Evolutionary conservation across 2,113 vertebrate genomes (phyloP), one percentile per base, ranked within the genome.

Genomic region (Junco hyemalis): DNA sequence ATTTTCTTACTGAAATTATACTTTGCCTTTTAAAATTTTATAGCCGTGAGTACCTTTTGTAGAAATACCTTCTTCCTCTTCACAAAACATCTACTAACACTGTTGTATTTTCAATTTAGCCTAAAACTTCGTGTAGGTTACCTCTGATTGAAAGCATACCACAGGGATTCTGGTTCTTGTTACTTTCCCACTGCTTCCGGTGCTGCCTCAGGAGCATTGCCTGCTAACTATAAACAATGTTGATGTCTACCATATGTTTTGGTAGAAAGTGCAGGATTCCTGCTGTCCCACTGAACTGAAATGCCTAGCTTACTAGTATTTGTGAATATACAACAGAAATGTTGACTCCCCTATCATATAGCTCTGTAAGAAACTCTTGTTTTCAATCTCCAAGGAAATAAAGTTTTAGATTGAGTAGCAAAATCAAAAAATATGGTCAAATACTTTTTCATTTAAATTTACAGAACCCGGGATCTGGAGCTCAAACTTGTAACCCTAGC

Each of bases 181-280:
- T 97, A 81, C 86, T 92, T 96, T 88, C 76, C 76, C 1, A 5
- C 80, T 93, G 95, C 82, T 97, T 97, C 95, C 92, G 80, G 95
- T 96, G 92, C 83, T 96, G 95, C 92, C 96, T 95, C 88, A 84
- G 95, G 96, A 96, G 95, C 82, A 88, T 95, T 94, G 92, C 82
- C 82, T 94, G 80, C 80, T 97, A 92, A 96, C 92, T 96, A 35
- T 88, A 96, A 97, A 93, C 95, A 95, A 88, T 92, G 93, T 92
- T 96, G 93, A 97, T 97, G 82, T 93, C 90, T 96, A 84, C 94
- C 96, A 95, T 96, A 96, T 95, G 96, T 94, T 97, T 97, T 88
- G 56, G 80, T 92, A 45, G 76, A 71, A 97, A 90, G 78, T 73
- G 64, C 1, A 1, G 42, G 78, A 90, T 94, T 93, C 79, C 72